Percentiles rank a stretch among this genome's conserved stretches.
Evolutionary conservation across 2,888 invertebrate species (phyloP).

Genomic region (Phania funesta): DNA sequence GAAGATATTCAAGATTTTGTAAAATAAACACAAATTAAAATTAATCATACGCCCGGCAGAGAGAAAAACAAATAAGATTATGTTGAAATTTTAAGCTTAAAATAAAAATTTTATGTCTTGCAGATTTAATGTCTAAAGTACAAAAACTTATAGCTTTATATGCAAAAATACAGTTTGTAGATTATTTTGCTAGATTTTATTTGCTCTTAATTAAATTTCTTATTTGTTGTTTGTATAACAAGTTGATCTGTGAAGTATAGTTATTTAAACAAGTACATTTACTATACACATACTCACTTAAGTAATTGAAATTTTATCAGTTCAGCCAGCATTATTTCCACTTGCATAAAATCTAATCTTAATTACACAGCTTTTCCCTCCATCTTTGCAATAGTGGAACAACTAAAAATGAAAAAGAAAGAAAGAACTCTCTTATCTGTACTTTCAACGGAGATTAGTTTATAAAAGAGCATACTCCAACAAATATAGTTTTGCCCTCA

Average conservation of each 20-base stretch:
- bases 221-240: no score
- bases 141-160: no score
- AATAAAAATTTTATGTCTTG: no score
- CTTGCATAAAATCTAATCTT: conserved; percentile 55
- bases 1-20: neutral
- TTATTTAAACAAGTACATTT: neutral
- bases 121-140: no score
- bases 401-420: neutral
- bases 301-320: conserved; percentile 52
- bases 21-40: no score
- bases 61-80: no score
- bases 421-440: conserved; percentile 25
- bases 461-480: neutral
- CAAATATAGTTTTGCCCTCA: neutral
- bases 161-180: no score
- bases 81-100: no score
- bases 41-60: no score
- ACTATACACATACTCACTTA: conserved; percentile 3
- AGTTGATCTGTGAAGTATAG: neutral
- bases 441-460: conserved; percentile 17
- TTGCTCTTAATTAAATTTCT: no score
- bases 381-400: neutral
- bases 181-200: no score
- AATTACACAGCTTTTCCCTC: conserved; percentile 27
- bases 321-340: conserved; percentile 26